Percentiles rank a stretch among this genome's conserved stretches.
These are phyloP conservation scores for Reinhardtius hippoglossoides DNA, from an alignment of 2,113 vertebrate genomes.

Conservation along the genomic window DNA sequence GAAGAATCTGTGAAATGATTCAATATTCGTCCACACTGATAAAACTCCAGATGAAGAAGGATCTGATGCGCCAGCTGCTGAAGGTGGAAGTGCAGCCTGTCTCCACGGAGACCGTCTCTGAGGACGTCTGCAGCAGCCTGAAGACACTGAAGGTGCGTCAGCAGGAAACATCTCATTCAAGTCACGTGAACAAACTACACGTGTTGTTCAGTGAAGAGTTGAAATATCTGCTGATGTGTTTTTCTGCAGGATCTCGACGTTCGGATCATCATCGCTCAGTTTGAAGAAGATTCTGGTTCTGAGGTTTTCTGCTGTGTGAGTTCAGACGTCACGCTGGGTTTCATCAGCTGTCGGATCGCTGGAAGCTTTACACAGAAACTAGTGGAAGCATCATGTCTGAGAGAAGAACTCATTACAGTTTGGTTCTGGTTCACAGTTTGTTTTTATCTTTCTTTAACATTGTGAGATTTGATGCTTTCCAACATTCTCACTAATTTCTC, in stretches of 20 bases:
- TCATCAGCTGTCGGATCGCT: too few relatives aligned
- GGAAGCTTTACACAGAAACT: too few relatives aligned
- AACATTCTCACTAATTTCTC: too few relatives aligned
- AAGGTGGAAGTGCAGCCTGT: constrained; percentile 40
- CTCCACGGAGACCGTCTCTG: constrained; percentile 43
- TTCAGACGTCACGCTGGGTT: constrained; percentile 30
- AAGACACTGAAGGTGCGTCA: constrained; percentile 65
- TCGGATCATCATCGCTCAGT: constrained; percentile 89
- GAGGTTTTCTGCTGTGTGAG: constrained; percentile 96
- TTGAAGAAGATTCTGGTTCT: constrained; percentile 88
- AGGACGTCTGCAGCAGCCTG: constrained; percentile 56
- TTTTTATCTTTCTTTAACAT: too few relatives aligned
- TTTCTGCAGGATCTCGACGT: constrained; percentile 87
- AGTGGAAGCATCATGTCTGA: too few relatives aligned
- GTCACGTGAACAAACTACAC: neutral
- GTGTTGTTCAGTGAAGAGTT: too few relatives aligned
- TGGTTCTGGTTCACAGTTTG: too few relatives aligned
- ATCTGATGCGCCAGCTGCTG: constrained; percentile 66
- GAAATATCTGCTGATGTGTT: too few relatives aligned
- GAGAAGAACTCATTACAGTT: too few relatives aligned
- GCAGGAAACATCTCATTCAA: neutral
- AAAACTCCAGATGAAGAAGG: constrained; percentile 59
- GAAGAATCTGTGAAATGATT: too few relatives aligned
- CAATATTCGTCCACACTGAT: too few relatives aligned
- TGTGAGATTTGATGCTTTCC: too few relatives aligned